These are phyloP conservation scores for Limnodromus scolopaceus DNA, from an alignment of 2,797 vertebrate genomes.

Conservation along the genomic window DNA sequence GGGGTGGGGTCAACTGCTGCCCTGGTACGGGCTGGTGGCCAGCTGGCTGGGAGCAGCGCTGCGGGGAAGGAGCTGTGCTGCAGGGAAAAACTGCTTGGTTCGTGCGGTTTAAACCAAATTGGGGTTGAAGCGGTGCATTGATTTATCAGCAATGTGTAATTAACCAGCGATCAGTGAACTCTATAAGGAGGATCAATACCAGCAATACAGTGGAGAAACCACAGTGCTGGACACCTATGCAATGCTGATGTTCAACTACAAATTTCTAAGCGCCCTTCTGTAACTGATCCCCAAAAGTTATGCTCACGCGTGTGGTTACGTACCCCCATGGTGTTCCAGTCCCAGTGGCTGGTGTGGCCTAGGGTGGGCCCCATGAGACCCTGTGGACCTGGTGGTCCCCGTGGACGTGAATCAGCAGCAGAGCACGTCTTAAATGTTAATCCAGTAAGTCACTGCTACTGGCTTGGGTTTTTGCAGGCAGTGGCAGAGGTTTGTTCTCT, in stretches of 20 bases:
- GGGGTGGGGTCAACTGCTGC: background rate
- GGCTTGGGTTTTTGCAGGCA: background rate
- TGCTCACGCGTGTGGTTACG: fast-evolving
- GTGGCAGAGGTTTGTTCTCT: background rate
- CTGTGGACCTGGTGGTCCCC: fast-evolving
- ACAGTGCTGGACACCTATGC: fast-evolving
- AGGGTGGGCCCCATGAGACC: fast-evolving
- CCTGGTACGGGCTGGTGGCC: background rate
- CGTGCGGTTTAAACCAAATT: background rate
- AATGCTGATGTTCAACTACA: background rate
- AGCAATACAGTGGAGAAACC: background rate
- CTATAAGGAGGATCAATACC: background rate
- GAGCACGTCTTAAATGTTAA: background rate
- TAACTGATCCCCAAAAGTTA: background rate
- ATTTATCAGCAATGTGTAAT: constrained; percentile 28
- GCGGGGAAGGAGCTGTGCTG: background rate
- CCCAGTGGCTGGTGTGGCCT: background rate
- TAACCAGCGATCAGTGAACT: constrained; percentile 39
- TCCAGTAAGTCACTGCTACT: background rate
- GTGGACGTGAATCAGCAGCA: background rate
- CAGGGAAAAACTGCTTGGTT: background rate
- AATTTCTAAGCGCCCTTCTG: background rate
- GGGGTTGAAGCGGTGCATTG: background rate
- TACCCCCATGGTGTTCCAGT: background rate
- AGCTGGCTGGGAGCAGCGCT: background rate